These are phyloP conservation scores for Platygyra sinensis DNA, from an alignment of 64 coral and sea anemone genomes.

Conservation along the genomic window DNA sequence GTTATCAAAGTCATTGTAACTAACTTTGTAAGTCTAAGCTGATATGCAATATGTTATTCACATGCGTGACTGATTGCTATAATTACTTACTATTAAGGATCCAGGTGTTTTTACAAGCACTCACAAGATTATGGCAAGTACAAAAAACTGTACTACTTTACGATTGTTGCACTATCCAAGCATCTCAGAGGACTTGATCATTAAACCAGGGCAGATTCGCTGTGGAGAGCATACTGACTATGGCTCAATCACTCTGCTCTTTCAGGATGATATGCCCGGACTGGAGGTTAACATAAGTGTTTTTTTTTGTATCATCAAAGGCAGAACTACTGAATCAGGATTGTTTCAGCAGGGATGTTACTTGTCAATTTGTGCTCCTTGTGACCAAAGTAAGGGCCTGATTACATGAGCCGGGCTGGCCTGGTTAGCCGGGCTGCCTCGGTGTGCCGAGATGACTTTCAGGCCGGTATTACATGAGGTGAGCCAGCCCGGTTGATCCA, in stretches of 20 bases:
- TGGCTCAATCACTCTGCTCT: slow-evolving; percentile 55
- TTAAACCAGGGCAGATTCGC: slow-evolving; percentile 68
- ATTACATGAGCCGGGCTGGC: too few relatives aligned
- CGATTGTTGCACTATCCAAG: slow-evolving; percentile 40
- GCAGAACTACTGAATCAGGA: background rate
- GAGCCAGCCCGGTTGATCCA: too few relatives aligned
- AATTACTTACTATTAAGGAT: background rate
- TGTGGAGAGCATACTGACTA: slow-evolving; percentile 73
- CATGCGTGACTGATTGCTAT: too few relatives aligned
- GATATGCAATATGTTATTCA: too few relatives aligned
- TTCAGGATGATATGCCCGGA: slow-evolving; percentile 64
- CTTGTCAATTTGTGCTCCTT: too few relatives aligned
- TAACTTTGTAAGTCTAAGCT: background rate
- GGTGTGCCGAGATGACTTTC: too few relatives aligned
- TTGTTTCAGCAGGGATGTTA: background rate
- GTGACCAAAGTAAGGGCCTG: too few relatives aligned
- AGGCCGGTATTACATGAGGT: too few relatives aligned
- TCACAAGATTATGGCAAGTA: slow-evolving; percentile 12
- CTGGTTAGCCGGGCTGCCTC: too few relatives aligned
- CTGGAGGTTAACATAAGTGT: slow-evolving; percentile 19
- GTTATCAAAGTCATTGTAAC: background rate
- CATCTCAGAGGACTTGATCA: background rate
- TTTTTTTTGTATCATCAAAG: background rate
- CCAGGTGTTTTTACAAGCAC: slow-evolving; percentile 17
- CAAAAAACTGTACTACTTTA: slow-evolving; percentile 43